Evolutionary conservation across 2,113 vertebrate genomes (phyloP).

Genomic region (Silurus meridionalis): DNA sequence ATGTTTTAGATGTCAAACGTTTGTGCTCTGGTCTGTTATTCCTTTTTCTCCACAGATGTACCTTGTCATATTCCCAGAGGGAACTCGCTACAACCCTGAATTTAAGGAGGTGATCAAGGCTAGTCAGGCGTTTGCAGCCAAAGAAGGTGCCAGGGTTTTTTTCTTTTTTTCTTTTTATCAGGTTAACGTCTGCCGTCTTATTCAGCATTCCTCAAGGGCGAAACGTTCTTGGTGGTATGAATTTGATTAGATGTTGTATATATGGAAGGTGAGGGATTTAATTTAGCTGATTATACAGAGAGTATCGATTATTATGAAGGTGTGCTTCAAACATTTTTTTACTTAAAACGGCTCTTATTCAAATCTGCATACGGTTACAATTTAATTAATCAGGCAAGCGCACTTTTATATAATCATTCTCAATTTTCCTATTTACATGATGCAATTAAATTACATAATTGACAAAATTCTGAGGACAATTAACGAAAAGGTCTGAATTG

Average conservation of each 20-base stretch:
- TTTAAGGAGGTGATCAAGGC: slow-evolving; percentile 83
- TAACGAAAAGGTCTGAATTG: no score
- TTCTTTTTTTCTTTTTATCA: no score
- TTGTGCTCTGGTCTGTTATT: slow-evolving; percentile 43
- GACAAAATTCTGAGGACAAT: no score
- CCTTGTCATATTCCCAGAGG: slow-evolving; percentile 98
- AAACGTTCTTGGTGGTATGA: neutral
- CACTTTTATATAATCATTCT: no score
- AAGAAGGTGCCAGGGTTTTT: slow-evolving; percentile 79
- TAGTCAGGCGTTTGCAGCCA: slow-evolving; percentile 89
- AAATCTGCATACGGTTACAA: no score
- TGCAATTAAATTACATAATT: no score
- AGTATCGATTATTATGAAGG: neutral
- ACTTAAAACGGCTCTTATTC: neutral
- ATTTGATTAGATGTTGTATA: neutral
- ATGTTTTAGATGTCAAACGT: neutral
- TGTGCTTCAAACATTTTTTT: slow-evolving; percentile 6
- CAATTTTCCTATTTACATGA: no score
- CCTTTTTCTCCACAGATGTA: slow-evolving; percentile 83
- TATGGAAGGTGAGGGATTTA: neutral
- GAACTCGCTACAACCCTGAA: slow-evolving; percentile 92
- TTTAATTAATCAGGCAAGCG: no score
- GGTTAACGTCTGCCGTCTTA: neutral
- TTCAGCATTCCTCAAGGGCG: no score
- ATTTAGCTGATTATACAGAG: neutral